Conservation (phyloP, 2,113 vertebrate genomes). For the Zosterops borbonicus region DNA sequence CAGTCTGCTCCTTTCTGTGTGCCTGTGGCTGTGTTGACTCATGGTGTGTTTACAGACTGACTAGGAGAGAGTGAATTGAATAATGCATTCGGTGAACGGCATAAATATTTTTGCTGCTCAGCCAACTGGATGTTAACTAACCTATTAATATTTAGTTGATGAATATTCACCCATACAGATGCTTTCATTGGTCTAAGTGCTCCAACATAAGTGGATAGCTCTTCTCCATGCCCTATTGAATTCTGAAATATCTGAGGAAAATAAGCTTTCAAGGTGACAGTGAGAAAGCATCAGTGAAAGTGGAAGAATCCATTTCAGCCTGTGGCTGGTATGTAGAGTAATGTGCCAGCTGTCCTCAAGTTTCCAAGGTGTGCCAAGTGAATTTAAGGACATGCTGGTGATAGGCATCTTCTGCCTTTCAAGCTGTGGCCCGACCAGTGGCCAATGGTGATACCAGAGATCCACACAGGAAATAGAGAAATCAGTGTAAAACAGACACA, state of each 20-base stretch:
- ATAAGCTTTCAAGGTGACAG: constrained; percentile 6
- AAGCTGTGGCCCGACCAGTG: not conserved
- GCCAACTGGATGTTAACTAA: constrained; percentile 59
- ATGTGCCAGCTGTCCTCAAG: not conserved
- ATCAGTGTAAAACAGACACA: not conserved
- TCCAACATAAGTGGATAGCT: constrained; percentile 26
- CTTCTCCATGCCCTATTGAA: not conserved
- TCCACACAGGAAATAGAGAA: not conserved
- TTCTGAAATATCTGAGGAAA: constrained; percentile 9
- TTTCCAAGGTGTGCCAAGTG: not conserved
- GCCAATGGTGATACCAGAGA: not conserved
- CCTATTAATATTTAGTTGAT: constrained; percentile 54
- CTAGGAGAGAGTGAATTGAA: constrained; percentile 15
- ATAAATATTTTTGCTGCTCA: constrained; percentile 56
- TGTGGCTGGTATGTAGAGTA: not conserved
- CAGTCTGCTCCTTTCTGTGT: not conserved
- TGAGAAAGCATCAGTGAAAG: not conserved
- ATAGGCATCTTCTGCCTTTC: not conserved
- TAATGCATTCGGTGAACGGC: not conserved
- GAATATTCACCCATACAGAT: constrained; percentile 48
- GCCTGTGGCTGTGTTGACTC: not conserved
- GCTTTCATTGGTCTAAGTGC: constrained; percentile 37
- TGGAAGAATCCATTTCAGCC: not conserved
- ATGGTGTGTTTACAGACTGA: constrained; percentile 7
- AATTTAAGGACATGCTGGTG: not conserved